Evolutionary conservation across 2,797 vertebrate species (phyloP).

Genomic region (Sebastes cheni): DNA sequence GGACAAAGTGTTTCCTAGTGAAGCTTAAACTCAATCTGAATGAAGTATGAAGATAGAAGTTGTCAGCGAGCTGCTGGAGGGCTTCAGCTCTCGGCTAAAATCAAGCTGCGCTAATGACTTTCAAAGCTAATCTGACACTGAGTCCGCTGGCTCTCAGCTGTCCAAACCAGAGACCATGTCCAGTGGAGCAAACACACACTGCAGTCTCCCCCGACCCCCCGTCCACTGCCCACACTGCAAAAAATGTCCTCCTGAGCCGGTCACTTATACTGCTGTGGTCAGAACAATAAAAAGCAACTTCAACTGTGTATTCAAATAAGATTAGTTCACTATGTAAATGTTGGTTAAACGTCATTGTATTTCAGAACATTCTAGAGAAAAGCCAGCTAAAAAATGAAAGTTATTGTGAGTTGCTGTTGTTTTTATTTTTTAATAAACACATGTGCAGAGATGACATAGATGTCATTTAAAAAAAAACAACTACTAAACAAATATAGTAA

Average conservation of each 20-base stretch:
- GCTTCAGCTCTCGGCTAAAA: conserved; percentile 11
- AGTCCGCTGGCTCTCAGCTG: conserved; percentile 56
- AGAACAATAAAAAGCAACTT: too few relatives aligned
- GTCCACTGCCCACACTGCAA: conserved; percentile 25
- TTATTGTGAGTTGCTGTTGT: background rate
- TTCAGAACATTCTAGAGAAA: too few relatives aligned
- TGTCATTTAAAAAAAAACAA: background rate
- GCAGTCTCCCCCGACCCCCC: background rate
- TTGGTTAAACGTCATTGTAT: background rate
- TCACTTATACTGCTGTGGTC: background rate
- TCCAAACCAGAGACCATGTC: conserved; percentile 27
- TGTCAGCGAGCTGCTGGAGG: conserved; percentile 35
- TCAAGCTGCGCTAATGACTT: conserved; percentile 48
- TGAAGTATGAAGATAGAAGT: background rate
- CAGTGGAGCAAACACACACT: conserved; percentile 31
- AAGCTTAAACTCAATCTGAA: background rate
- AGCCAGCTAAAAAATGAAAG: too few relatives aligned
- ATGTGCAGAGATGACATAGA: background rate
- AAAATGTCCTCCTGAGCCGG: background rate
- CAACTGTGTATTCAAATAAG: background rate
- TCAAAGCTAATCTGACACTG: conserved; percentile 47
- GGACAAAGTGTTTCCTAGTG: background rate
- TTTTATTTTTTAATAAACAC: background rate
- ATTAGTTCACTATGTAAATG: background rate
- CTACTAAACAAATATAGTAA: background rate